These are phyloP conservation scores for Pentalonia nigronervosa DNA, from an alignment of 1,140 invertebrate genomes.

Conservation along the genomic window DNA sequence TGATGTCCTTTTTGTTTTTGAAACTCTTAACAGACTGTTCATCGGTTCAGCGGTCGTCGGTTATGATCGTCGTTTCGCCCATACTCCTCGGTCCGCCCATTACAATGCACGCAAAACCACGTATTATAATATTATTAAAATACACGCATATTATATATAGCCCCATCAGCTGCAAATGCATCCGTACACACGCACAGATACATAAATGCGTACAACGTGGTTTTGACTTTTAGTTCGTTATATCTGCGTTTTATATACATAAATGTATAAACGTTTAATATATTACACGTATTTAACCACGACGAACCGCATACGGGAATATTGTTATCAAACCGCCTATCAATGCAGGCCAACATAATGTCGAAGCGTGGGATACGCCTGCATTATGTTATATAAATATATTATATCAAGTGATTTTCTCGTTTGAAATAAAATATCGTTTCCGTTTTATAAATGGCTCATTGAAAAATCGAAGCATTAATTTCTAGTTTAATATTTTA, in stretches of 20 bases:
- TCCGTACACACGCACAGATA: background rate
- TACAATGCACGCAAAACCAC: background rate
- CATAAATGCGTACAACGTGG: background rate
- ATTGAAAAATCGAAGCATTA: too few relatives aligned
- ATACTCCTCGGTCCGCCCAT: background rate
- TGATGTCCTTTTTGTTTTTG: background rate
- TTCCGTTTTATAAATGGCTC: too few relatives aligned
- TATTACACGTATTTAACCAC: background rate
- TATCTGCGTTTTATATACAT: background rate
- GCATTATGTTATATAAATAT: too few relatives aligned
- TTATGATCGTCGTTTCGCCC: background rate
- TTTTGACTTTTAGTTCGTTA: background rate
- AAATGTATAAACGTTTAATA: background rate
- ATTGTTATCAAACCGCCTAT: background rate
- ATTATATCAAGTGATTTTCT: too few relatives aligned
- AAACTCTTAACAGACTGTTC: background rate
- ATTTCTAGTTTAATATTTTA: too few relatives aligned
- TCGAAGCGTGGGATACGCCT: background rate
- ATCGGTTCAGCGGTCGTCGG: background rate
- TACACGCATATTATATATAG: background rate
- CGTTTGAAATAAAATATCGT: too few relatives aligned
- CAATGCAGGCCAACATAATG: background rate
- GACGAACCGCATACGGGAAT: background rate
- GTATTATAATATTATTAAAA: background rate
- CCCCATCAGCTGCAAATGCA: background rate